Evolutionary conservation across 2,888 invertebrate species (phyloP).

Genomic region (Epirrhoe tristata): DNA sequence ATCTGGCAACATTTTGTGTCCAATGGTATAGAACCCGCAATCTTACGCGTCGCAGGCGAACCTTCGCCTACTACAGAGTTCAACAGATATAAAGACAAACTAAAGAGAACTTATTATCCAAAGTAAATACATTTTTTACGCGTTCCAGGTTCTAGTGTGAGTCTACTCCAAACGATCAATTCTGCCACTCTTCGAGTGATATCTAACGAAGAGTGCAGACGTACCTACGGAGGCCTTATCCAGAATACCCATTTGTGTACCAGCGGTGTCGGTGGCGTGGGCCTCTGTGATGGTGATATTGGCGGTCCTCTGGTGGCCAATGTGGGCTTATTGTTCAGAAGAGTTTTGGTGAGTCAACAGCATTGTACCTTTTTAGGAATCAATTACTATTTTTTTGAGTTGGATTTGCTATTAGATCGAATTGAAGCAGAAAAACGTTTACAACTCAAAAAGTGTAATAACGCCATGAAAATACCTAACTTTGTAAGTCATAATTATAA

Average conservation of each 20-base stretch:
- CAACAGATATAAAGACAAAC: too few relatives aligned
- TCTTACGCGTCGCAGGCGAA: too few relatives aligned
- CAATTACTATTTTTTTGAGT: not conserved
- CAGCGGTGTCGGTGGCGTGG: constrained; percentile 54
- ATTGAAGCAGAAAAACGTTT: too few relatives aligned
- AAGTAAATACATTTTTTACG: constrained; percentile 8
- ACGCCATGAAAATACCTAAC: too few relatives aligned
- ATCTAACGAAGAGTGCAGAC: constrained; percentile 54
- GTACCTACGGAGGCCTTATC: constrained; percentile 47
- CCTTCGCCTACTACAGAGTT: too few relatives aligned
- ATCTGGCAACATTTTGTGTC: too few relatives aligned
- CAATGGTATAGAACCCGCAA: too few relatives aligned
- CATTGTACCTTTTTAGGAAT: not conserved
- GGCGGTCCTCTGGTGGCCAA: constrained; percentile 58
- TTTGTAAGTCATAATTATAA: too few relatives aligned
- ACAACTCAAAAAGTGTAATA: too few relatives aligned
- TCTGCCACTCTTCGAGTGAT: constrained; percentile 57
- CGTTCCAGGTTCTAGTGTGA: constrained; percentile 51
- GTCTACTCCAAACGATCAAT: constrained; percentile 49
- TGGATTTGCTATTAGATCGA: not conserved
- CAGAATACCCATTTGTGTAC: constrained; percentile 59
- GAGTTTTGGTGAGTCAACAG: constrained; percentile 48
- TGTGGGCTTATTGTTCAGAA: constrained; percentile 44
- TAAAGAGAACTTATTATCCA: not conserved
- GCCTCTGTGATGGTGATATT: constrained; percentile 60